Evolutionary conservation across 2,888 invertebrate species (phyloP).

Genomic region (Lithophane leautieri): DNA sequence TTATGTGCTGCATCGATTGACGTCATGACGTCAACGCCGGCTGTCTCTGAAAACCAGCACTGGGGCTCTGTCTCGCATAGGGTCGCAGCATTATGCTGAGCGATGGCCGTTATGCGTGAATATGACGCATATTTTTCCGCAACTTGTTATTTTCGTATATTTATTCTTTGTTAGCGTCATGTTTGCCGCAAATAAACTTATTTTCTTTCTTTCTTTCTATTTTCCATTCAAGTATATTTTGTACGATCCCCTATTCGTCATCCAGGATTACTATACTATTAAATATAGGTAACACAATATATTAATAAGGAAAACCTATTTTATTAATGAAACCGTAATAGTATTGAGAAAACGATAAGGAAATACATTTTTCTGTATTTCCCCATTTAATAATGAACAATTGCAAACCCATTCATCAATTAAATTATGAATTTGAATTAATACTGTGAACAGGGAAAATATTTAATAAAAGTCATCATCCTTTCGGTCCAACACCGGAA

Average conservation of each 20-base stretch:
- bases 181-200: too few species aligned
- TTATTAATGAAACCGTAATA: conserved; percentile 14
- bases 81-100: too few species aligned
- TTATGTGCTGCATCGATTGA: too few species aligned
- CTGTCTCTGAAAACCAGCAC: too few species aligned
- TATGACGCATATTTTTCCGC: too few species aligned
- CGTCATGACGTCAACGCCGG: too few species aligned
- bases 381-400: conserved; percentile 5
- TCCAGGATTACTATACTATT: neutral
- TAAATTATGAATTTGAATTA: neutral
- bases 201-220: too few species aligned
- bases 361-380: conserved; percentile 20
- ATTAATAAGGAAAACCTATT: conserved; percentile 1
- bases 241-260: conserved; percentile 5
- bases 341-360: conserved; percentile 14
- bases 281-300: neutral
- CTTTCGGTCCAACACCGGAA: neutral
- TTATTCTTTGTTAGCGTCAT: too few species aligned
- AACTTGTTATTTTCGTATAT: too few species aligned
- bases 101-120: too few species aligned
- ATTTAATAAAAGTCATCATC: neutral
- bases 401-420: conserved; percentile 8
- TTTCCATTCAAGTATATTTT: neutral
- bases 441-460: conserved; percentile 4
- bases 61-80: too few species aligned